Percentiles rank a stretch among this genome's conserved stretches.
phyloP scores from a whole-genome alignment of 1,140 invertebrate species.

The Habropoda laboriosa region DNA sequence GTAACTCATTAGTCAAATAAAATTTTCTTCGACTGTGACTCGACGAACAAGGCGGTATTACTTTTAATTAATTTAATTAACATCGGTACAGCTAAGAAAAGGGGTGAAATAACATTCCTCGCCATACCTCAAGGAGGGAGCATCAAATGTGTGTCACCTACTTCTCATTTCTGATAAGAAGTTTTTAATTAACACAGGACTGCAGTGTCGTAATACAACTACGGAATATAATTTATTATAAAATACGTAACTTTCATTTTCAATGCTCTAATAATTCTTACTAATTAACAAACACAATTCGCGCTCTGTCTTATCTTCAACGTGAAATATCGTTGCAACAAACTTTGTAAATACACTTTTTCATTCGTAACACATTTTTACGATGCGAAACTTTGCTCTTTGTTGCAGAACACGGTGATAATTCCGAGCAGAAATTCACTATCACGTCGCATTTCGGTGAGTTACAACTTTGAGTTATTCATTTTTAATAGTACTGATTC shows the following conservation, averaged over 20 bases:
- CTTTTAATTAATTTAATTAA: conserved; percentile 40
- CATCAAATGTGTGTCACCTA: background rate
- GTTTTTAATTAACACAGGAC: conserved; percentile 24
- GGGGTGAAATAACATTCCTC: background rate
- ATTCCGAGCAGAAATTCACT: no score
- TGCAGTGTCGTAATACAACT: background rate
- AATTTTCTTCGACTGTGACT: background rate
- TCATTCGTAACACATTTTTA: no score
- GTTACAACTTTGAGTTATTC: no score
- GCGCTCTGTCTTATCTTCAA: no score
- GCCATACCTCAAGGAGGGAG: background rate
- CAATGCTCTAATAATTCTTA: background rate
- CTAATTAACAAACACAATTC: background rate
- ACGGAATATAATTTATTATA: background rate
- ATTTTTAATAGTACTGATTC: no score
- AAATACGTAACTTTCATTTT: background rate
- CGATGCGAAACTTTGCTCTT: no score
- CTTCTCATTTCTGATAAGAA: background rate
- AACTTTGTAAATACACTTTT: no score
- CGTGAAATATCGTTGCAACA: no score
- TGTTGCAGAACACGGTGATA: no score
- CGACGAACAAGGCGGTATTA: background rate
- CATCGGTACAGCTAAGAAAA: background rate
- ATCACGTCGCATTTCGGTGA: no score
- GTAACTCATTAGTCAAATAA: conserved; percentile 3